phyloP scores from a whole-genome alignment of 53 echinoderm and acorn worm species.

The Echinometra lucunter region DNA sequence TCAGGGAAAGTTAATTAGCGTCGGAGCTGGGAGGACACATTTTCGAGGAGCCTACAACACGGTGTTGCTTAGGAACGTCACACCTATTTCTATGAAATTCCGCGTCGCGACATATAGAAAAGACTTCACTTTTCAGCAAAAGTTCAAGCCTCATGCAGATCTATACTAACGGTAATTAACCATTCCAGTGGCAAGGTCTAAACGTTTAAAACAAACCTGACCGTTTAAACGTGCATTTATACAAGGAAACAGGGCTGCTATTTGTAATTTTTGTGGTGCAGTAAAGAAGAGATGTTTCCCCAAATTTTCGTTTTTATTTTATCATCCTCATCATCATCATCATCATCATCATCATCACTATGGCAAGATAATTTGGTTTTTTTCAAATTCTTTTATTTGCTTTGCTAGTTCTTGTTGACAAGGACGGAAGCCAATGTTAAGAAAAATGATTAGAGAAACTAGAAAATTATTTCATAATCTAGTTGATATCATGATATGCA shows the following conservation, averaged over 20 bases:
- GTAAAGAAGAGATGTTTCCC: too few relatives aligned
- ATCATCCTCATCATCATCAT: too few relatives aligned
- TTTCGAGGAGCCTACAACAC: constrained; percentile 10
- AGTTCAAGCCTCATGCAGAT: background rate
- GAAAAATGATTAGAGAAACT: too few relatives aligned
- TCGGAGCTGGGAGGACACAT: background rate
- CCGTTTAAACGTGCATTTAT: background rate
- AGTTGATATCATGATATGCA: too few relatives aligned
- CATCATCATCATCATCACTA: too few relatives aligned
- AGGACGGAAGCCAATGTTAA: too few relatives aligned
- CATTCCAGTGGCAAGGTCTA: background rate
- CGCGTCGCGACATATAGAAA: constrained; percentile 3
- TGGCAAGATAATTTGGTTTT: too few relatives aligned
- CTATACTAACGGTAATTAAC: background rate
- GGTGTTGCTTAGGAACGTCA: constrained; percentile 30
- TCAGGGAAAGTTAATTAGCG: constrained; percentile 52
- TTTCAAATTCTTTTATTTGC: too few relatives aligned
- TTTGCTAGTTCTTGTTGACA: too few relatives aligned
- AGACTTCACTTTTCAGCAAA: background rate
- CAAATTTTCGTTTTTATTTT: too few relatives aligned
- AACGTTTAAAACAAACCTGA: background rate
- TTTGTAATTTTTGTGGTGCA: too few relatives aligned
- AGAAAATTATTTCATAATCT: too few relatives aligned
- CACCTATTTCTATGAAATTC: constrained; percentile 53
- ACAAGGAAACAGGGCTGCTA: background rate